These are phyloP conservation scores for Meleagris gallopavo DNA, from an alignment of 2,113 vertebrate genomes.

Conservation along the genomic window DNA sequence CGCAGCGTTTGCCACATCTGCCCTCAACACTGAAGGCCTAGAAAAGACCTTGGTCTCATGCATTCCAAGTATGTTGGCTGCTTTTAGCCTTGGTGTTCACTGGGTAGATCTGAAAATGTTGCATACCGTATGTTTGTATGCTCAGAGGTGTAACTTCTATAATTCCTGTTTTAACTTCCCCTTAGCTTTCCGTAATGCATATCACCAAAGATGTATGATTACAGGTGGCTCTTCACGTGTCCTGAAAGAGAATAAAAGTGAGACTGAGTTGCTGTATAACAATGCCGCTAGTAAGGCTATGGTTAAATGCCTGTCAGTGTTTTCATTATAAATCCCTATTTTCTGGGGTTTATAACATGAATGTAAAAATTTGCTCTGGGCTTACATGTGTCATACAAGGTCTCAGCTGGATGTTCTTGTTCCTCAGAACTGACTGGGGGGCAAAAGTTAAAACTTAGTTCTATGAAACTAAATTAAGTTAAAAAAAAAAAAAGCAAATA, in stretches of 20 bases:
- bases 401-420: not conserved
- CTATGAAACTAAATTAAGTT: not conserved
- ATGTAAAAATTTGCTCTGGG: not conserved
- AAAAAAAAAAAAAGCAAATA: not conserved
- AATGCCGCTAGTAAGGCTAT: not conserved
- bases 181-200: not conserved
- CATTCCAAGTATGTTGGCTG: not conserved
- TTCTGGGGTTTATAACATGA: conserved; percentile 23
- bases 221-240: not conserved
- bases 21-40: not conserved
- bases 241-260: conserved; percentile 47
- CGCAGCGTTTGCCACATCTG: not conserved
- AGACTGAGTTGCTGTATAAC: not conserved
- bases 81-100: not conserved
- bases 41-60: not conserved
- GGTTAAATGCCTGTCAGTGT: conserved; percentile 23
- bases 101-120: not conserved
- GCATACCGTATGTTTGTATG: not conserved
- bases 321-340: conserved; percentile 43
- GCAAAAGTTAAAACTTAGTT: not conserved
- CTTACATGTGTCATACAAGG: not conserved
- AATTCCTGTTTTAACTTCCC: conserved; percentile 1
- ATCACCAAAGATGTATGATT: conserved; percentile 3
- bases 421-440: not conserved
- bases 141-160: not conserved